These are phyloP conservation scores for Brachypalpus laphriformis DNA, from an alignment of 2,888 invertebrate genomes.

Conservation along the genomic window DNA sequence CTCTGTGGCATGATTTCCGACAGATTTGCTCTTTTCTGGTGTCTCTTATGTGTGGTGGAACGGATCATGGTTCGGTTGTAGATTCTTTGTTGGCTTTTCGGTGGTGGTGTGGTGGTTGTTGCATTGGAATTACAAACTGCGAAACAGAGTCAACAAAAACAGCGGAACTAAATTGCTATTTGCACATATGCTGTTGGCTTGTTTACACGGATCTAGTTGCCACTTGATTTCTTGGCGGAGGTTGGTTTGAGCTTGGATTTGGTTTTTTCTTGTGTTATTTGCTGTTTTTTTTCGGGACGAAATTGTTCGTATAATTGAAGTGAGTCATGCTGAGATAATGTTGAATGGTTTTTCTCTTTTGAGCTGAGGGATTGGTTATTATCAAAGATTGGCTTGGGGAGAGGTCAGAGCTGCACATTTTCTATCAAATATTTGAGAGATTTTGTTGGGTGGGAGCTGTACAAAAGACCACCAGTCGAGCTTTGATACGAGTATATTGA, in stretches of 20 bases:
- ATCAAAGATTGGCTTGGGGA: slow-evolving; percentile 25
- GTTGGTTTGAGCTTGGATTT: slow-evolving; percentile 27
- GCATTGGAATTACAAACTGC: slow-evolving; percentile 26
- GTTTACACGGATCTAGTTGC: slow-evolving; percentile 73
- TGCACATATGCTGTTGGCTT: slow-evolving; percentile 72
- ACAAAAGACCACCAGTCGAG: slow-evolving; percentile 1
- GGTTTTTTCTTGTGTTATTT: background rate
- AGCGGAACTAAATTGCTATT: slow-evolving; percentile 66
- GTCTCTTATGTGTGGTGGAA: slow-evolving; percentile 14
- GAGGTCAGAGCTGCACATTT: slow-evolving; percentile 1
- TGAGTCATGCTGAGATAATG: slow-evolving; percentile 63
- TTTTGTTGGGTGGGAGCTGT: background rate
- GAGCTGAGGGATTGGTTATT: slow-evolving; percentile 27
- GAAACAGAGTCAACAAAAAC: slow-evolving; percentile 36
- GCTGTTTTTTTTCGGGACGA: slow-evolving; percentile 9
- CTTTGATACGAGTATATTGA: background rate
- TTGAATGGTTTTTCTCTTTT: slow-evolving; percentile 4
- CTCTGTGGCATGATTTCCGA: slow-evolving; percentile 74
- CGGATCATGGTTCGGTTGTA: slow-evolving; percentile 51
- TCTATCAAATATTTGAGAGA: background rate
- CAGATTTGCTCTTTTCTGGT: slow-evolving; percentile 70
- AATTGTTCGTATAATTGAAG: slow-evolving; percentile 51
- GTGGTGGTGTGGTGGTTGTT: slow-evolving; percentile 28
- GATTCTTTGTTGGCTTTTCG: slow-evolving; percentile 64
- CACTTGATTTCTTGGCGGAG: slow-evolving; percentile 61